Evolutionary conservation across 2,797 vertebrate genomes (phyloP).

Genomic region (Tenualosa thibaudeaui): DNA sequence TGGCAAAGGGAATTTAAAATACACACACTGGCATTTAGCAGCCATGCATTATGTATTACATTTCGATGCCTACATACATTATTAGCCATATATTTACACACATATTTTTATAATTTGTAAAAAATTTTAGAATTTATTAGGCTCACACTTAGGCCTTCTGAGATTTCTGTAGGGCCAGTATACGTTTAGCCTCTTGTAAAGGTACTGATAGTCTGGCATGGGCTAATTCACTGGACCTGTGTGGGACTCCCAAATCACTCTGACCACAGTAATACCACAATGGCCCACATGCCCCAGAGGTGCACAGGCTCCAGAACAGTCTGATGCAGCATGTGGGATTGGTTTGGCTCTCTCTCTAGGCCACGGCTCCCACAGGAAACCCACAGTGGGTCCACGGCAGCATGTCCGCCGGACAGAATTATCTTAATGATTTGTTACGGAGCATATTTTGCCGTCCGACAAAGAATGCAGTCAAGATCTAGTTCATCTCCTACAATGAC

Average conservation of each 20-base stretch:
- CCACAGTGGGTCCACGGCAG: background rate
- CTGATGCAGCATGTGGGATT: conserved; percentile 7
- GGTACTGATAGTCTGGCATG: background rate
- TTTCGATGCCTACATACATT: background rate
- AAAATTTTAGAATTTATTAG: background rate
- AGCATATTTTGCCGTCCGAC: background rate
- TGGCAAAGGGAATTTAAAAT: background rate
- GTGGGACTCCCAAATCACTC: background rate
- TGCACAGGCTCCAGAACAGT: background rate
- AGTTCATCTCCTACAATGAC: background rate
- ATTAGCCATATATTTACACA: background rate
- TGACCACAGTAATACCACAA: conserved; percentile 21
- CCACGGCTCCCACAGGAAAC: conserved; percentile 3
- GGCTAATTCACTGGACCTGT: background rate
- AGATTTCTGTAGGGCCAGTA: background rate
- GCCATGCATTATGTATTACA: background rate
- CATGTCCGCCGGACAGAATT: background rate
- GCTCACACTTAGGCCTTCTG: background rate
- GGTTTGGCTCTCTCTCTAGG: background rate
- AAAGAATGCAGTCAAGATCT: background rate
- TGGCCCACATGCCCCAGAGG: background rate
- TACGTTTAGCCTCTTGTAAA: background rate
- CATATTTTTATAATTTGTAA: background rate
- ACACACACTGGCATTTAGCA: background rate
- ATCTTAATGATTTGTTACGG: background rate